Evolutionary conservation across 1,140 invertebrate genomes (phyloP).

Genomic region (Drosophila pseudoananassae): DNA sequence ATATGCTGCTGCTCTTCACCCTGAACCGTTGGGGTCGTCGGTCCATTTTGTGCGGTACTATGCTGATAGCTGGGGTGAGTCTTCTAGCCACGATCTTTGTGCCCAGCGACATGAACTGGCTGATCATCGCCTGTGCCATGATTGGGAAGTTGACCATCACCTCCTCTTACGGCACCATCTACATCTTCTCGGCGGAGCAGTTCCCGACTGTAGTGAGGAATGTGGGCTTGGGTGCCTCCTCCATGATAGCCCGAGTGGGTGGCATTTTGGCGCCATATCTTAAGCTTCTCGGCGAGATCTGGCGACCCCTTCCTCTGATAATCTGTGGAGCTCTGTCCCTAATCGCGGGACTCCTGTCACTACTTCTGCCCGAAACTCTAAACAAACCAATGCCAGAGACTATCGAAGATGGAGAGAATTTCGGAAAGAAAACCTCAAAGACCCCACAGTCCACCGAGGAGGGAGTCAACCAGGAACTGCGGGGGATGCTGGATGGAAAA

Average conservation of each 20-base stretch:
- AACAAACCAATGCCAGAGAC: constrained; percentile 91
- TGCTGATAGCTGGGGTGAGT: constrained; percentile 88
- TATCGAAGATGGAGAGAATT: constrained; percentile 89
- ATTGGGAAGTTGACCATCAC: constrained; percentile 93
- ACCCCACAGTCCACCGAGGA: not conserved
- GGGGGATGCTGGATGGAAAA: constrained; percentile 50
- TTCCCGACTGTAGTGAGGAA: constrained; percentile 94
- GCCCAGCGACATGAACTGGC: constrained; percentile 86
- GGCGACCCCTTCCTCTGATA: constrained; percentile 89
- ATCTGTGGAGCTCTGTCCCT: constrained; percentile 89
- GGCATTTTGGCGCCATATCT: constrained; percentile 91
- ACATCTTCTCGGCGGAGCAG: constrained; percentile 92
- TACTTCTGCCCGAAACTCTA: constrained; percentile 91
- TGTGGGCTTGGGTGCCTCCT: constrained; percentile 90
- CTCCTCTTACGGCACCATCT: constrained; percentile 91
- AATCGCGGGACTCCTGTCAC: constrained; percentile 87
- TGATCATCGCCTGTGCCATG: constrained; percentile 90
- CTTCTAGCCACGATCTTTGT: constrained; percentile 87
- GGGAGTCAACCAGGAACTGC: constrained; percentile 35
- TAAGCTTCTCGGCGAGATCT: constrained; percentile 88
- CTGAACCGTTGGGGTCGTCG: constrained; percentile 90
- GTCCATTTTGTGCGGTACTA: constrained; percentile 88
- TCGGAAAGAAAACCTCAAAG: constrained; percentile 85
- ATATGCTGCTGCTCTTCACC: constrained; percentile 88
- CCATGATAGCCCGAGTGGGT: constrained; percentile 90